Percentiles rank a stretch among this genome's conserved stretches.
Evolutionary conservation across 2,113 vertebrate genomes (phyloP).

Genomic region (Ellobius talpinus): DNA sequence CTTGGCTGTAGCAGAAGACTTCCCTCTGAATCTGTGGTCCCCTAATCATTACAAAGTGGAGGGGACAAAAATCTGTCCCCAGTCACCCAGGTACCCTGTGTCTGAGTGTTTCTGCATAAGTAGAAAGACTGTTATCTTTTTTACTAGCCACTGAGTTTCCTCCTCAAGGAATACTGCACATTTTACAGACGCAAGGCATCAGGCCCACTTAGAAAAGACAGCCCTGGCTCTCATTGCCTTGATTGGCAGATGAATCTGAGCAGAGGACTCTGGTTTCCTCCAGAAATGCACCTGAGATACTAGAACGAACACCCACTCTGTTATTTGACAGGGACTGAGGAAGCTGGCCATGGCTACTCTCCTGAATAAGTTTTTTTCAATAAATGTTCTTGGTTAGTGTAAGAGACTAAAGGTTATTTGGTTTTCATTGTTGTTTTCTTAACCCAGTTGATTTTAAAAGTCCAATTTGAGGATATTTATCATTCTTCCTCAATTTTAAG

Average conservation of each 20-base stretch:
- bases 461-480: not conserved
- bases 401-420: not conserved
- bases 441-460: not conserved
- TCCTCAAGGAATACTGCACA: not conserved
- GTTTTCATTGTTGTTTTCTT: not conserved
- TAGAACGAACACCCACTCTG: not conserved
- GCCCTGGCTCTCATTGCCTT: not conserved
- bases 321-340: not conserved
- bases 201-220: conserved; percentile 27
- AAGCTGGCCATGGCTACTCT: too few species aligned
- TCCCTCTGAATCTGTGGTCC: not conserved
- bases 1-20: not conserved
- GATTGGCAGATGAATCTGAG: not conserved
- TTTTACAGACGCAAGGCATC: conserved; percentile 19
- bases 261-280: not conserved
- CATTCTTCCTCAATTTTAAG: not conserved
- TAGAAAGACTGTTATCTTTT: not conserved
- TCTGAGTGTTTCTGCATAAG: not conserved
- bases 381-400: not conserved
- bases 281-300: not conserved
- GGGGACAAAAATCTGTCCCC: too few species aligned
- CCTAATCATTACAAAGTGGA: not conserved
- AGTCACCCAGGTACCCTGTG: not conserved
- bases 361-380: not conserved
- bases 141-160: not conserved